Base-by-base conservation (phyloP, 2,888 invertebrate genomes). In the Mylabris sibirica region DNA sequence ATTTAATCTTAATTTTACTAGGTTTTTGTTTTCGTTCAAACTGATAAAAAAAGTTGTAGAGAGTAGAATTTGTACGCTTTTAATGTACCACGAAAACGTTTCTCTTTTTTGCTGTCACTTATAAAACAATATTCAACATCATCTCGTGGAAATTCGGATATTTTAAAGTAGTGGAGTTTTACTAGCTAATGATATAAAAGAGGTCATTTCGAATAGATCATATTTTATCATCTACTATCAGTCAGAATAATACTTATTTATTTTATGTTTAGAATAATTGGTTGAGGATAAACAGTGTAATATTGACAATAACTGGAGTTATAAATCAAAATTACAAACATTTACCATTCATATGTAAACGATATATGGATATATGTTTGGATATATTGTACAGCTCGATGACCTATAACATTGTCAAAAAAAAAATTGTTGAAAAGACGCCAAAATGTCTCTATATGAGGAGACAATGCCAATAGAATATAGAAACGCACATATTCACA, bases 371-470 rank as follows among this genome's bases (percentile, higher is more conserved):
- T 53, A 24, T 53, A 1, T 9, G 22, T 9, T 9, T 53, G 22
- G 68, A 30, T 30, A 30, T 69, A 63, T 68, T 67, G 72, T 69
- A 72, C 63, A 72, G 71, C 70, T 70, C 73, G 67, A 74, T 72
- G 67, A 73, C 74, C 72, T 69, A 70, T 70, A 74, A 72, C 73
- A 74, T 74, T 69, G 69, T 72, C 65, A 65, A 71, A 30, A 76
- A 76, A 65, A 71, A 30, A 76, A 76, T 76, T 68, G 74, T 76
- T 76, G 76, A 73, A 70, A 72, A 68, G 65, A 71, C 72, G 77
- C 75, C 75, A 75, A 69, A 69, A 70, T 22, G 70, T 66, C 65
- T 66, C 65, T 59, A 68, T 53, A 26, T n/a, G n/a, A n/a, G 60
- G 69, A 71, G 74, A 78, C 76, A 76, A 76, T 75, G 73, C 74